Percentiles rank a stretch among this genome's conserved stretches.
phyloP scores from a whole-genome alignment of 2,888 invertebrate species.

The Agonopterix alstromeriana region DNA sequence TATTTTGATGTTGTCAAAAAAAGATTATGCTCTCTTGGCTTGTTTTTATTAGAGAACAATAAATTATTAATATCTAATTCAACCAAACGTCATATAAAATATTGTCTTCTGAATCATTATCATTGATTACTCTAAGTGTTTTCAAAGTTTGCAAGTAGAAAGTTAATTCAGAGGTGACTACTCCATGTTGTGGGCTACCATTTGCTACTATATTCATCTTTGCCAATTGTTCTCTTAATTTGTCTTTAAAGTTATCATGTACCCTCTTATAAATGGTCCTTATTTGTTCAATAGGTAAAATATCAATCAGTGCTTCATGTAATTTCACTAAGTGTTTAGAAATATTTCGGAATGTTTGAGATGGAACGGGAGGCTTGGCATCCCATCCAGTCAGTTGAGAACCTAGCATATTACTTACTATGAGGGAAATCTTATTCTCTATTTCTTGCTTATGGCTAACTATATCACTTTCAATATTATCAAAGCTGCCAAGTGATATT shows the following conservation, averaged over 20 bases:
- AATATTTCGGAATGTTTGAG: conserved; percentile 90
- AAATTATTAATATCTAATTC: conserved; percentile 49
- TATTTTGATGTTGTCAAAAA: too few species aligned
- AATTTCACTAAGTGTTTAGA: conserved; percentile 92
- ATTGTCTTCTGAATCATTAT: conserved; percentile 83
- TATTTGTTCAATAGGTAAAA: conserved; percentile 88
- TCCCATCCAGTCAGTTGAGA: conserved; percentile 93
- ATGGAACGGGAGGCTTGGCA: conserved; percentile 96
- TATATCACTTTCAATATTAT: conserved; percentile 86
- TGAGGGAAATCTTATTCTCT: conserved; percentile 91
- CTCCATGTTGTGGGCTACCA: conserved; percentile 97
- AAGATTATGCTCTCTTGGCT: too few species aligned
- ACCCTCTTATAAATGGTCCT: conserved; percentile 85
- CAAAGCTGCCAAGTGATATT: conserved; percentile 74
- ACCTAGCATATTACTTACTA: conserved; percentile 90
- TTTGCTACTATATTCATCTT: conserved; percentile 94
- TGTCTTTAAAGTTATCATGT: conserved; percentile 91
- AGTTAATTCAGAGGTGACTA: conserved; percentile 93
- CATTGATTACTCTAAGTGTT: conserved; percentile 85
- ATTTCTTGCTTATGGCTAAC: conserved; percentile 94
- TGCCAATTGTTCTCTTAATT: conserved; percentile 87
- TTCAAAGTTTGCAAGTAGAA: conserved; percentile 93
- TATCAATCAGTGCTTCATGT: conserved; percentile 92
- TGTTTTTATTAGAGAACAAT: too few species aligned
- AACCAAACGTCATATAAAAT: conserved; percentile 91